A percentile compares a stretch with the other conserved stretches of the same genome.
phyloP scores from a whole-genome alignment of 2,113 vertebrate genomes.

The Nibea albiflora region DNA sequence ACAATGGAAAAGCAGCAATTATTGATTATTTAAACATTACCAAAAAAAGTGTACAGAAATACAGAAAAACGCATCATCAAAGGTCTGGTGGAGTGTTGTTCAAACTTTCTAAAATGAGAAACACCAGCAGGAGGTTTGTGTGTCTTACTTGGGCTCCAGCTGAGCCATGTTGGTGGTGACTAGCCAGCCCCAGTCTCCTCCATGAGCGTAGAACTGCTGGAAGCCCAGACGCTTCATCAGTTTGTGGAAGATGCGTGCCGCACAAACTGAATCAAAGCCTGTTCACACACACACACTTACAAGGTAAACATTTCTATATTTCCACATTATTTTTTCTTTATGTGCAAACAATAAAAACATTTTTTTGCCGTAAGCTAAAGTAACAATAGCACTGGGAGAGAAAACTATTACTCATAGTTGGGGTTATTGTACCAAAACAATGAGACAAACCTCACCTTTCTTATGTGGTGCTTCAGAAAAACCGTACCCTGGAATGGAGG shows the following conservation, averaged over 20 bases:
- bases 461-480: slow-evolving; percentile 90
- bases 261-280: slow-evolving; percentile 85
- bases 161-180: slow-evolving; percentile 90
- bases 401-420: not conserved
- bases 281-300: slow-evolving; percentile 34
- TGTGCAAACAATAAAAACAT: too few relatives aligned
- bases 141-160: slow-evolving; percentile 84
- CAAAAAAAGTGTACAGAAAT: not conserved
- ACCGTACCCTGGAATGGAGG: slow-evolving; percentile 92
- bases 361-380: too few relatives aligned
- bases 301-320: not conserved
- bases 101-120: not conserved
- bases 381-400: not conserved
- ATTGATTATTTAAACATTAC: not conserved
- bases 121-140: not conserved
- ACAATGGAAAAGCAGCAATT: not conserved
- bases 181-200: slow-evolving; percentile 90
- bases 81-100: not conserved
- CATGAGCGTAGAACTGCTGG: slow-evolving; percentile 88
- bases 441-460: slow-evolving; percentile 63
- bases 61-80: not conserved
- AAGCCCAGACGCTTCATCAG: slow-evolving; percentile 91
- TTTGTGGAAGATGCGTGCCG: slow-evolving; percentile 90
- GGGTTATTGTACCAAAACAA: not conserved
- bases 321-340: not conserved